Percentiles rank a stretch among this genome's conserved stretches.
These are phyloP conservation scores for Temnothorax rugatulus DNA, from an alignment of 2,888 invertebrate species.

Conservation along the genomic window DNA sequence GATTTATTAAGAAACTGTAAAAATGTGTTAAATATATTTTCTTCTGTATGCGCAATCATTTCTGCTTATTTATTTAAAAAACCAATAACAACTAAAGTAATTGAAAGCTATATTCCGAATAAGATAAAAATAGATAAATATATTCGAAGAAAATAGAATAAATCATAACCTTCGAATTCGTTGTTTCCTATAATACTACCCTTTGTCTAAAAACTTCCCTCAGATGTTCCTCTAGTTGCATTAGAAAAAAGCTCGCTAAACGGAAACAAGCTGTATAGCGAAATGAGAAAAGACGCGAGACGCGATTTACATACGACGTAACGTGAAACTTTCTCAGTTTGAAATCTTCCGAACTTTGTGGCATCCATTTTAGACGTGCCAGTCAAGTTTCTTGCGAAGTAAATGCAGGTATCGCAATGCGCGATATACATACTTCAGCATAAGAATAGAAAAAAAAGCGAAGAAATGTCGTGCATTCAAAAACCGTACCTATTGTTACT, in stretches of 20 bases:
- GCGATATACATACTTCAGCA: conserved; percentile 32
- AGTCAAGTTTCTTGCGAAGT: conserved; percentile 36
- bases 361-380: conserved; percentile 40
- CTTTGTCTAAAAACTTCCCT: not conserved
- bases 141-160: not conserved
- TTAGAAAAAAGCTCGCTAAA: not conserved
- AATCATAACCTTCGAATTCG: not conserved
- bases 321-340: conserved; percentile 35
- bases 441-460: not conserved
- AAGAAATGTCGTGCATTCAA: conserved; percentile 34
- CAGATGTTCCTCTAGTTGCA: not conserved
- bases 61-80: not conserved
- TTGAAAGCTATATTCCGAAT: not conserved
- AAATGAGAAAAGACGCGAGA: conserved; percentile 20
- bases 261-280: not conserved
- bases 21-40: not conserved
- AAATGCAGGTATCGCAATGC: conserved; percentile 30
- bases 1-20: not conserved
- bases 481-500: conserved; percentile 16
- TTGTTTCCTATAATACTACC: not conserved
- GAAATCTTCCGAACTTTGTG: conserved; percentile 40
- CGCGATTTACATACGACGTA: conserved; percentile 39
- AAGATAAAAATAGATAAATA: not conserved
- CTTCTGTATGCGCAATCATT: not conserved
- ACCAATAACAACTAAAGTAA: not conserved